Base-by-base conservation (phyloP, 2,888 invertebrate genomes). In the Caenorhabditis macrosperma region DNA sequence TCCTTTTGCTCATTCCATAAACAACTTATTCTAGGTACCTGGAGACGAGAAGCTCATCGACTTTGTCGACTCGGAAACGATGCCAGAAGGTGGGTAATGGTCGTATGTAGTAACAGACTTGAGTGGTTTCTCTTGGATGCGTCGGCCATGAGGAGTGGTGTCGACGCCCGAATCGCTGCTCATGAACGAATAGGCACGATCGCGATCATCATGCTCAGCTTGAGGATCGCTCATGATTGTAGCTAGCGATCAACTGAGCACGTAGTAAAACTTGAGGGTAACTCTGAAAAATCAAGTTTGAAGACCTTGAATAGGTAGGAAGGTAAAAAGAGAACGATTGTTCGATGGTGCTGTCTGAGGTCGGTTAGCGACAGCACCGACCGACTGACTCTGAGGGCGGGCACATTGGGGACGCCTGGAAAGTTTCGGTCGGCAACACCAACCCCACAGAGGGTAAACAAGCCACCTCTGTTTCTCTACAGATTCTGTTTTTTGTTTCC, bases 101-200 rank as follows among this genome's bases (percentile, higher is more conserved):
- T 66, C 54, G 57, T 74, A 74, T 24, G 55, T 67, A 2, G 72
- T 22, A 20, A 60, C 68, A 44, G 80, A 71, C 35, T 76, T 80
- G 41, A 80, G 59, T 12, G 64, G 75, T 44, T 64, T 68, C 46
- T 79, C 68, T 28, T 54, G 35, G 22, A 60, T 44, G 2, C 52
- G 44, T 6, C 69, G 69, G 5, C 69, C 66, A 48, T 68, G 66
- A 33, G 68, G 52, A 15, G 71, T 71, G 9, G 78, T 78, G 26
- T 81, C 81, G 52, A 81, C 81, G 35, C 81, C 81, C 17, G 81
- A 81, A 61, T 81, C 81, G 69, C 71, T 81, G 76, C 81, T 81
- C 81, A 81, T 71, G 48, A 81, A 81, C 57, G 81, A 81, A 52
- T 44, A 81, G 44, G 81, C 71, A 38, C 81, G 81, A 59, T 81